Evolutionary conservation across 2,113 vertebrate genomes (phyloP).

Genomic region (Scomber scombrus): DNA sequence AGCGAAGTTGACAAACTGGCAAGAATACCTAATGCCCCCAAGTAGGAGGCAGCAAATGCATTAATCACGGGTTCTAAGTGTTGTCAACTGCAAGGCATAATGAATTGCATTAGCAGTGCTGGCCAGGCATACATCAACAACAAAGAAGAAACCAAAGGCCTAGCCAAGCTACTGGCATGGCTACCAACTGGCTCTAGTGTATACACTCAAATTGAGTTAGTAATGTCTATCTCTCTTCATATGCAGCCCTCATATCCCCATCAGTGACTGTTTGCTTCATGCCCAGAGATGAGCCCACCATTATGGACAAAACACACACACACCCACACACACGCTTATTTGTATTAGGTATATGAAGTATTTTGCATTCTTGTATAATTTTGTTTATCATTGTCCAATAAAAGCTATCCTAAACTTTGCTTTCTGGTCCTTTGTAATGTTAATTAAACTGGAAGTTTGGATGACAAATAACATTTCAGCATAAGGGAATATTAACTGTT

Average conservation of each 20-base stretch:
- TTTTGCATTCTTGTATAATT: not conserved
- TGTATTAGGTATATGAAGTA: not conserved
- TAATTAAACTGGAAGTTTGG: constrained; percentile 4
- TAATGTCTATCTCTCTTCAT: constrained; percentile 60
- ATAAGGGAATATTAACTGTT: constrained; percentile 5
- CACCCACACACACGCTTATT: not conserved
- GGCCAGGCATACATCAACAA: constrained; percentile 72
- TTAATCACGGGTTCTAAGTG: constrained; percentile 67
- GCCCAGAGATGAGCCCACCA: constrained; percentile 22
- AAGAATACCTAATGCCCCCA: constrained; percentile 45
- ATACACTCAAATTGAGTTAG: constrained; percentile 58
- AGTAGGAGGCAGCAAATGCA: constrained; percentile 54
- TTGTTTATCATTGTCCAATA: not conserved
- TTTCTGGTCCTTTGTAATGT: not conserved
- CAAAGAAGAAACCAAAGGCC: constrained; percentile 45
- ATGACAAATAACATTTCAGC: constrained; percentile 25
- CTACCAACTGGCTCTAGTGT: constrained; percentile 65
- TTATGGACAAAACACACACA: constrained; percentile 27
- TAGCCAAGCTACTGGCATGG: constrained; percentile 60
- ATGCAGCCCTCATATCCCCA: constrained; percentile 61
- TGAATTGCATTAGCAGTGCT: constrained; percentile 63
- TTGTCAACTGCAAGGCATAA: constrained; percentile 62
- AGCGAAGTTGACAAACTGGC: constrained; percentile 53
- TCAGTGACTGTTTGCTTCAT: constrained; percentile 56
- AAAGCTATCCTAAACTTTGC: not conserved